Evolutionary conservation across 2,888 invertebrate species (phyloP).

Genomic region (Baronia brevicornis): DNA sequence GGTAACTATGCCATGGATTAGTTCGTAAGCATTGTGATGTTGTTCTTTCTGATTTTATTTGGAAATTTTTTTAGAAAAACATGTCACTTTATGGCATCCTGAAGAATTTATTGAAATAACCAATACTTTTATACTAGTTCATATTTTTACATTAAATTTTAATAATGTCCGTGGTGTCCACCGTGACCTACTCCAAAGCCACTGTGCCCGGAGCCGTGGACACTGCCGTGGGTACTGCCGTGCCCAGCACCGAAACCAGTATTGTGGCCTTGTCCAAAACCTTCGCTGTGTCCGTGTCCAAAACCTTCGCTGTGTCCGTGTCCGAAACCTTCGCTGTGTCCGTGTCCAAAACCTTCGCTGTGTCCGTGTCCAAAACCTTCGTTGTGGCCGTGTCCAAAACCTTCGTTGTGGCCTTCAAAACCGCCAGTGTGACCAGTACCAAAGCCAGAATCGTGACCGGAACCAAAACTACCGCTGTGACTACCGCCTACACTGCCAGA

Average conservation of each 20-base stretch:
- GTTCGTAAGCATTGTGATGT: too few relatives aligned
- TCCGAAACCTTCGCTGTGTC: slow-evolving; percentile 17
- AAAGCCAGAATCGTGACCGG: slow-evolving; percentile 5
- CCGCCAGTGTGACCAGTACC: slow-evolving; percentile 7
- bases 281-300: slow-evolving; percentile 14
- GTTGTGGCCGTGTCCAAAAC: slow-evolving; percentile 9
- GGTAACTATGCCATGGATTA: too few relatives aligned
- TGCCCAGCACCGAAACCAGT: slow-evolving; percentile 17
- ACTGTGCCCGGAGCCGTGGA: slow-evolving; percentile 15
- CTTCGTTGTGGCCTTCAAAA: slow-evolving; percentile 16
- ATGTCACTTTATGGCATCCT: too few relatives aligned
- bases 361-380: slow-evolving; percentile 8
- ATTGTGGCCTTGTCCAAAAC: slow-evolving; percentile 1
- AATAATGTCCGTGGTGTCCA: slow-evolving; percentile 14
- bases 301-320: slow-evolving; percentile 12
- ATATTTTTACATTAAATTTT: background rate
- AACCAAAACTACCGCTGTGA: slow-evolving; percentile 8
- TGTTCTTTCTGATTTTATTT: too few relatives aligned
- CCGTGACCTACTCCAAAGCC: slow-evolving; percentile 18
- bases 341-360: slow-evolving; percentile 13
- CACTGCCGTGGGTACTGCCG: slow-evolving; percentile 1
- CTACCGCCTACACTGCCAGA: too few relatives aligned
- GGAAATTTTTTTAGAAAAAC: too few relatives aligned
- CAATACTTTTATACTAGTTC: too few relatives aligned
- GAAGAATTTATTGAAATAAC: too few relatives aligned